Conservation (phyloP, 2,797 vertebrate species). For the Apogon talboti region DNA sequence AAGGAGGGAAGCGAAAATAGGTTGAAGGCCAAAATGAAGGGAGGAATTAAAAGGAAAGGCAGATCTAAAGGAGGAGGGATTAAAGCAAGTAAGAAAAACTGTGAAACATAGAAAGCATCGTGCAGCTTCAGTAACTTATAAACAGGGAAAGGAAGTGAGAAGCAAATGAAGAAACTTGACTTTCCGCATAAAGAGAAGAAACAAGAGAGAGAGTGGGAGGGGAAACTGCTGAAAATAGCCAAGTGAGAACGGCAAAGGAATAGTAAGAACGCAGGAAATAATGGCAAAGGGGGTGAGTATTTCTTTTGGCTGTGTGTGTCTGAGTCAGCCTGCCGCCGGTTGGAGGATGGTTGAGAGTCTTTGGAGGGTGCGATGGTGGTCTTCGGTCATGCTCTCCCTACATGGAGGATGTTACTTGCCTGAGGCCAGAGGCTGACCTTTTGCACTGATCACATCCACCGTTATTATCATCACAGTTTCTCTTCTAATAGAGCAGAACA, state of each 20-base stretch:
- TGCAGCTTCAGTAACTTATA: conserved; percentile 31
- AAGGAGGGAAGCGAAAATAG: conserved; percentile 18
- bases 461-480: conserved; percentile 78
- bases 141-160: conserved; percentile 44
- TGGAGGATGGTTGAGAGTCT: conserved; percentile 51
- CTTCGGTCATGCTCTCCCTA: conserved; percentile 44
- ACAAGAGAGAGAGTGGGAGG: conserved; percentile 38
- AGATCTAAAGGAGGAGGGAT: conserved; percentile 29
- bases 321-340: conserved; percentile 56
- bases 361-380: conserved; percentile 58
- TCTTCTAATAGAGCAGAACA: conserved; percentile 73
- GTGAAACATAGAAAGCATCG: conserved; percentile 26
- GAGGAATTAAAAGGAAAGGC: conserved; percentile 25
- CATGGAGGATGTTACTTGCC: conserved; percentile 63
- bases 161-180: conserved; percentile 40
- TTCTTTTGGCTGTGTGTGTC: conserved; percentile 38
- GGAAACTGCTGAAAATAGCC: conserved; percentile 56
- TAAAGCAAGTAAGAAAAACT: conserved; percentile 30
- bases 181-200: conserved; percentile 48
- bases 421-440: conserved; percentile 74
- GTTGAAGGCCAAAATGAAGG: conserved; percentile 19
- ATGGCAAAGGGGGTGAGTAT: conserved; percentile 41
- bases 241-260: conserved; percentile 47
- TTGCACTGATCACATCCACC: conserved; percentile 75
- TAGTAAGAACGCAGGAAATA: conserved; percentile 43